These are phyloP conservation scores for Bubo blakistoni DNA, from an alignment of 2,113 vertebrate genomes.

Conservation along the genomic window DNA sequence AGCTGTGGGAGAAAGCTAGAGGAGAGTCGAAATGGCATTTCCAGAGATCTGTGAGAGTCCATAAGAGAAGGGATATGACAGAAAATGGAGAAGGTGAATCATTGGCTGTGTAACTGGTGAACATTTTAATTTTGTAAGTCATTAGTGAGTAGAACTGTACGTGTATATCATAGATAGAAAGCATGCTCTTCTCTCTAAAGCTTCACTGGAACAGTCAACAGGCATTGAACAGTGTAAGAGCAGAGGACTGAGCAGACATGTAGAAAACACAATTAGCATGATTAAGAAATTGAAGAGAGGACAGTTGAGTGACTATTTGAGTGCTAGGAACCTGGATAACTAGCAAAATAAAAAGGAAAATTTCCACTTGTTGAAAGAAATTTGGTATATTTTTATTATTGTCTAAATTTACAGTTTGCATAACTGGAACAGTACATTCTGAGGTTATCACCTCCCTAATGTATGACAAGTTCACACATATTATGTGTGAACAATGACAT, in stretches of 20 bases:
- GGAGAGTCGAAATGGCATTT: not conserved
- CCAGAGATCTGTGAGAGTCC: not conserved
- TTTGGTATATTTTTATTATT: not conserved
- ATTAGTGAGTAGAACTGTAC: not conserved
- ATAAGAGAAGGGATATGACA: not conserved
- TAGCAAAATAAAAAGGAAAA: not conserved
- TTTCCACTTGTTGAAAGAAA: not conserved
- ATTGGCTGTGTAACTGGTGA: not conserved
- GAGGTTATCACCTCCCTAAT: not conserved
- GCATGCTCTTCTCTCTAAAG: fast-evolving
- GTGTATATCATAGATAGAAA: not conserved
- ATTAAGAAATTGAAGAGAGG: not conserved
- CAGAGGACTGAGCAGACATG: not conserved
- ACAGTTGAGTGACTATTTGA: not conserved
- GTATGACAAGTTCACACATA: not conserved
- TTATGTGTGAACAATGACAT: not conserved
- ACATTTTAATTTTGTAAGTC: not conserved
- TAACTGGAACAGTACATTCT: not conserved
- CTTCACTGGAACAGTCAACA: not conserved
- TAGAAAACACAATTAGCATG: not conserved
- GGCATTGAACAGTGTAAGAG: not conserved
- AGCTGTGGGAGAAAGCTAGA: not conserved
- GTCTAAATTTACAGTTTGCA: not conserved
- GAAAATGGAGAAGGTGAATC: not conserved
- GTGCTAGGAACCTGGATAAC: not conserved